Percentiles rank a stretch among this genome's conserved stretches.
phyloP scores from a whole-genome alignment of 2,113 vertebrate species.

The Cygnus atratus region DNA sequence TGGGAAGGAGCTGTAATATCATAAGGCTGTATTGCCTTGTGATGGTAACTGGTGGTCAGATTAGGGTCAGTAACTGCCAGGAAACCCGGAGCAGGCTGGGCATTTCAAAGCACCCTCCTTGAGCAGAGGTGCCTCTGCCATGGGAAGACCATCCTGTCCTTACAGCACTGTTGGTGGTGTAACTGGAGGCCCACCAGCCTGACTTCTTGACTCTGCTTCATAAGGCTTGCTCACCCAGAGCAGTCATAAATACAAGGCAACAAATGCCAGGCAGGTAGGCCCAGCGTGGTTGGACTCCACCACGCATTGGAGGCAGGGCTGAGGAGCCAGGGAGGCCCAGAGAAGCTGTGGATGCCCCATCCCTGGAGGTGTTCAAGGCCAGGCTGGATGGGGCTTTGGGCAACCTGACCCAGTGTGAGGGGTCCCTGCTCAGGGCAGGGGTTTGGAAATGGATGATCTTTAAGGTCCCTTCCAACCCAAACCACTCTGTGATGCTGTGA shows the following conservation, averaged over 20 bases:
- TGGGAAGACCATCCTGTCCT: not conserved
- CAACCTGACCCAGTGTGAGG: too few relatives aligned
- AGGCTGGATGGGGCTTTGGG: too few relatives aligned
- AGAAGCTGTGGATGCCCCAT: too few relatives aligned
- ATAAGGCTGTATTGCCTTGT: not conserved
- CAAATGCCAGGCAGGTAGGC: accelerated
- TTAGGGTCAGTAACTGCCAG: not conserved
- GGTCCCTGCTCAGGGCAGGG: too few relatives aligned
- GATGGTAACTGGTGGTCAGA: not conserved
- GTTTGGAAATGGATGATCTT: too few relatives aligned
- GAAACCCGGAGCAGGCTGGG: not conserved
- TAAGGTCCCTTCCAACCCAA: too few relatives aligned
- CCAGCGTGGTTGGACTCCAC: not conserved
- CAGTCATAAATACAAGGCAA: accelerated
- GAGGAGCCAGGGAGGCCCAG: not conserved
- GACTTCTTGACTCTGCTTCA: not conserved
- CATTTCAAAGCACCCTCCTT: not conserved
- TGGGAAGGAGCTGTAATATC: not conserved
- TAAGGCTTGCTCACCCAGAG: not conserved
- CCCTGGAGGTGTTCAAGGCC: too few relatives aligned
- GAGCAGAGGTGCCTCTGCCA: not conserved
- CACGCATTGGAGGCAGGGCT: accelerated
- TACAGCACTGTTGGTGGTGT: not conserved
- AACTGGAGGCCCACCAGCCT: not conserved
- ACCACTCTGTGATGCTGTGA: not conserved